These are phyloP conservation scores for Chionodraco myersi DNA, from an alignment of 2,113 vertebrate species.

Conservation along the genomic window DNA sequence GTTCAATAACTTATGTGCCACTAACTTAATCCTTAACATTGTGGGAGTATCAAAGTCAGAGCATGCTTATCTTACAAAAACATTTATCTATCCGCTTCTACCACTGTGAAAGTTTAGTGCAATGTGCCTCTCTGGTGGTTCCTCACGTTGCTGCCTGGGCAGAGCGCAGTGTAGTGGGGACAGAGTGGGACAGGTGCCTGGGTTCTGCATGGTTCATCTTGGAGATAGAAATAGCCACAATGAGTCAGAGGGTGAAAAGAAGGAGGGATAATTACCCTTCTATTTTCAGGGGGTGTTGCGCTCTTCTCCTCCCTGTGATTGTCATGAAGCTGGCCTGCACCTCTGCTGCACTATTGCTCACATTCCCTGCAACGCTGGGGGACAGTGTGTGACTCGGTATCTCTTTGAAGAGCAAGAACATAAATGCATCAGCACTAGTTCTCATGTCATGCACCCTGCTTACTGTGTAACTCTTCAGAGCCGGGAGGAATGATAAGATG, in stretches of 20 bases:
- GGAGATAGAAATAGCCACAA: constrained; percentile 78
- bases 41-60: background rate
- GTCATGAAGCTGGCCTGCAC: constrained; percentile 44
- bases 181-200: constrained; percentile 77
- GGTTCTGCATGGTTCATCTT: constrained; percentile 45
- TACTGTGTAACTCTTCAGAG: background rate
- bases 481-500: background rate
- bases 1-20: background rate
- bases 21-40: background rate
- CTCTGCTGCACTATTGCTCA: constrained; percentile 42
- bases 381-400: constrained; percentile 11
- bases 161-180: constrained; percentile 33
- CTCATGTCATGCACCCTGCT: background rate
- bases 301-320: constrained; percentile 53
- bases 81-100: background rate
- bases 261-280: constrained; percentile 70
- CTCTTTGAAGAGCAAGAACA: constrained; percentile 18
- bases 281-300: constrained; percentile 65
- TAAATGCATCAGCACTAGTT: background rate
- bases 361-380: constrained; percentile 44
- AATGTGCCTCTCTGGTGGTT: background rate
- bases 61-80: background rate
- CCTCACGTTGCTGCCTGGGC: background rate
- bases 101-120: background rate
- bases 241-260: constrained; percentile 78